Evolutionary conservation across 1,140 invertebrate species (phyloP).

Genomic region (Ceratitis capitata): DNA sequence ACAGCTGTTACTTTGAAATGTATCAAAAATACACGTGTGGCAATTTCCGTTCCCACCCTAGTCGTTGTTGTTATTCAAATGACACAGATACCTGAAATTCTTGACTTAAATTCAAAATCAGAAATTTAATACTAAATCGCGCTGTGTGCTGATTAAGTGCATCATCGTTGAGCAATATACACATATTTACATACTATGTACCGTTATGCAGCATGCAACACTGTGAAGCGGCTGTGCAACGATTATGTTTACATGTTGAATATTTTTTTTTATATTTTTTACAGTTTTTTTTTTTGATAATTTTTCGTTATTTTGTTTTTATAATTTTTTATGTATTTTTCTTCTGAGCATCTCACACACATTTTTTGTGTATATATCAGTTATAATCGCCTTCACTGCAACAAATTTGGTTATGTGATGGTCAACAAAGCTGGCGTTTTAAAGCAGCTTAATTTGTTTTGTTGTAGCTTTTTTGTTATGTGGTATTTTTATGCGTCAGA

Average conservation of each 20-base stretch:
- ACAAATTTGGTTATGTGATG: conserved; percentile 28
- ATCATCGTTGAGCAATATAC: background rate
- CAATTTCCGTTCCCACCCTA: background rate
- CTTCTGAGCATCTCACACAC: background rate
- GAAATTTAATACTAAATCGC: conserved; percentile 20
- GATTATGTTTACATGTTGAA: background rate
- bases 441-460: background rate
- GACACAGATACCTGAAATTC: background rate
- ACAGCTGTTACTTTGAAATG: background rate
- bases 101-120: background rate
- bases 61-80: background rate
- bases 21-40: background rate
- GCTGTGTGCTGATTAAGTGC: background rate
- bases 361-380: background rate
- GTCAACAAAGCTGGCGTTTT: background rate
- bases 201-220: background rate
- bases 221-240: background rate
- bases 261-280: no score
- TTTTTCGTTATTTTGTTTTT: no score
- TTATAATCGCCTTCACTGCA: conserved; percentile 5
- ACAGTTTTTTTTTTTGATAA: no score
- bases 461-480: background rate
- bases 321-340: background rate
- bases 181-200: no score
- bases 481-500: background rate